These are phyloP conservation scores for Chymomyza fuscimana DNA, from an alignment of 2,888 invertebrate genomes.

Conservation along the genomic window DNA sequence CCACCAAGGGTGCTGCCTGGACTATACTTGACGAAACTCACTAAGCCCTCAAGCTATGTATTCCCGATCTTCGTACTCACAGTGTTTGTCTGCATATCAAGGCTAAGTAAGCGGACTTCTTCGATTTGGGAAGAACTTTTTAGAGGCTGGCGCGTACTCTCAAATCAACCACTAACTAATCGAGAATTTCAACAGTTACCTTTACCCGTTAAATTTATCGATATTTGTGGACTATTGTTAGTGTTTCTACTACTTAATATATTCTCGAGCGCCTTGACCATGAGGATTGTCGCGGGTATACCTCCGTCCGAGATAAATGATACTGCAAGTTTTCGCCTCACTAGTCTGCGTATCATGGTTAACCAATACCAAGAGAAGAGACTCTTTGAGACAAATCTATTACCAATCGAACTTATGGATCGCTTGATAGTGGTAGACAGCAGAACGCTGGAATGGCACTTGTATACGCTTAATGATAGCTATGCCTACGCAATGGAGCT, in stretches of 20 bases:
- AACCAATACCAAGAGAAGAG: background rate
- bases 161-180: background rate
- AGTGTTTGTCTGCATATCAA: background rate
- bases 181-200: background rate
- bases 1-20: background rate
- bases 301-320: slow-evolving; percentile 11
- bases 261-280: background rate
- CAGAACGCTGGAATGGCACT: fast-evolving
- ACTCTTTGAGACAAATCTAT: slow-evolving; percentile 8
- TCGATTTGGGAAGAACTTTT: background rate
- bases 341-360: slow-evolving; percentile 24
- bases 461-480: slow-evolving; percentile 7
- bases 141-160: background rate
- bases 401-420: slow-evolving; percentile 20
- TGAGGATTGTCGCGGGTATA: background rate
- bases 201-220: slow-evolving; percentile 14
- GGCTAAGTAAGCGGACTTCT: background rate
- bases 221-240: background rate
- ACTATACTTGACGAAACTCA: background rate
- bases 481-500: slow-evolving; percentile 1
- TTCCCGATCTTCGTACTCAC: background rate
- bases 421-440: slow-evolving; percentile 10
- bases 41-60: fast-evolving
- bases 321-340: slow-evolving; percentile 15
- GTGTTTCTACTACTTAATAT: background rate